Conservation (phyloP, 2,113 vertebrate species). For the Benitochromis conjunctus region DNA sequence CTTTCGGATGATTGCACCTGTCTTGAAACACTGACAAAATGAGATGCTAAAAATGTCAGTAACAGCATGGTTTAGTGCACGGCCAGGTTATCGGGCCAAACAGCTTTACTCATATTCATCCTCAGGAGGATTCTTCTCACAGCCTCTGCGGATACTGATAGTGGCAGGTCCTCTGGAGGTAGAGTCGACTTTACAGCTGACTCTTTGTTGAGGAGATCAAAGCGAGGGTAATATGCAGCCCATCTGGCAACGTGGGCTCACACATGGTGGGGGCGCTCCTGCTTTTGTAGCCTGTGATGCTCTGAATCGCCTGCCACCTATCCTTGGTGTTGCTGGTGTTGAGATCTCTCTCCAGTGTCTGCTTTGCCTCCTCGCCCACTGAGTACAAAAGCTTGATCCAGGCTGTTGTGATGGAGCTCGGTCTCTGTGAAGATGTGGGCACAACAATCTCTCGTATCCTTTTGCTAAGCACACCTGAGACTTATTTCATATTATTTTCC, state of each 20-base stretch:
- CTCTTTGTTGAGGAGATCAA: constrained; percentile 7
- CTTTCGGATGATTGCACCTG: background rate
- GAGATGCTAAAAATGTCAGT: background rate
- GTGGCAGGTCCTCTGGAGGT: background rate
- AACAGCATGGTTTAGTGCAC: background rate
- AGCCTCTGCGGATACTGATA: background rate
- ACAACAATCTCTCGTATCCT: background rate
- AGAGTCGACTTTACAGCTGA: background rate
- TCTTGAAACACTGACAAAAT: background rate
- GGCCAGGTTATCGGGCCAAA: background rate
- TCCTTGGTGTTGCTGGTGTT: background rate
- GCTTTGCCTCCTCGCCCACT: background rate
- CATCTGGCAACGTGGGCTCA: background rate
- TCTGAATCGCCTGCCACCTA: background rate
- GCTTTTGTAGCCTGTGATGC: background rate
- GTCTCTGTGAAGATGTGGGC: background rate
- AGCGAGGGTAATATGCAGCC: background rate
- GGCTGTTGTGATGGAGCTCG: background rate
- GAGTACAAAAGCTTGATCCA: background rate
- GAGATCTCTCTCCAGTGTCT: background rate
- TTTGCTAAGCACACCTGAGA: background rate
- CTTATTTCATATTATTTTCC: background rate
- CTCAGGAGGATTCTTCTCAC: background rate
- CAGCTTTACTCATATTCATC: background rate
- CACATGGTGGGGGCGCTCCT: background rate